Evolutionary conservation across 2,888 invertebrate species (phyloP).

Genomic region (Azorinus chamasolen): DNA sequence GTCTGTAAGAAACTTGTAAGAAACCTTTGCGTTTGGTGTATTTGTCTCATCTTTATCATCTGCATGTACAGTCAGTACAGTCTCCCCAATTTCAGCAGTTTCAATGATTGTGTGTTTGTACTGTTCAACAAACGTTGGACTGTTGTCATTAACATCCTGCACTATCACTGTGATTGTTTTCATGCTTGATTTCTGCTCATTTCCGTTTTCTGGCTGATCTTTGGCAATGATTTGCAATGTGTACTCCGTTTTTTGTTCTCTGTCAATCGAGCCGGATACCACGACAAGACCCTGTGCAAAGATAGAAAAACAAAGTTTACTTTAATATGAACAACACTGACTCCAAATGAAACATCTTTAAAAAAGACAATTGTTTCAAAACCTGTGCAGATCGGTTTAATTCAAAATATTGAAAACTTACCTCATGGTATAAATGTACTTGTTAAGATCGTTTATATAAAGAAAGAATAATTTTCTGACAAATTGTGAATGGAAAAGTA

Average conservation of each 20-base stretch:
- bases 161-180: constrained; percentile 20
- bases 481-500: too few relatives aligned
- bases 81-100: constrained; percentile 1
- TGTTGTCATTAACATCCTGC: constrained; percentile 53
- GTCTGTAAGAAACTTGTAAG: neutral
- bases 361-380: too few relatives aligned
- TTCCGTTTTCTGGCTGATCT: constrained; percentile 28
- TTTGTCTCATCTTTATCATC: constrained; percentile 29
- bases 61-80: constrained; percentile 24
- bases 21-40: constrained; percentile 24
- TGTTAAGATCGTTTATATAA: too few relatives aligned
- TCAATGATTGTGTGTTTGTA: constrained; percentile 24
- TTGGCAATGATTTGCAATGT: constrained; percentile 30
- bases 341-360: too few relatives aligned
- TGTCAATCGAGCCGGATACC: constrained; percentile 25
- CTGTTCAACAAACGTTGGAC: constrained; percentile 27
- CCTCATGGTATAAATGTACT: too few relatives aligned
- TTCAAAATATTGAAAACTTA: too few relatives aligned
- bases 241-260: constrained; percentile 28
- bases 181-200: constrained; percentile 21
- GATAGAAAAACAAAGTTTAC: neutral
- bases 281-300: constrained; percentile 40
- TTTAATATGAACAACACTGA: neutral
- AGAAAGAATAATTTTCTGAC: too few relatives aligned
- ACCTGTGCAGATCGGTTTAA: too few relatives aligned